Evolutionary conservation across 2,797 vertebrate genomes (phyloP), one percentile per base, ranked within the genome.

Genomic region (Bradypodion ventrale): DNA sequence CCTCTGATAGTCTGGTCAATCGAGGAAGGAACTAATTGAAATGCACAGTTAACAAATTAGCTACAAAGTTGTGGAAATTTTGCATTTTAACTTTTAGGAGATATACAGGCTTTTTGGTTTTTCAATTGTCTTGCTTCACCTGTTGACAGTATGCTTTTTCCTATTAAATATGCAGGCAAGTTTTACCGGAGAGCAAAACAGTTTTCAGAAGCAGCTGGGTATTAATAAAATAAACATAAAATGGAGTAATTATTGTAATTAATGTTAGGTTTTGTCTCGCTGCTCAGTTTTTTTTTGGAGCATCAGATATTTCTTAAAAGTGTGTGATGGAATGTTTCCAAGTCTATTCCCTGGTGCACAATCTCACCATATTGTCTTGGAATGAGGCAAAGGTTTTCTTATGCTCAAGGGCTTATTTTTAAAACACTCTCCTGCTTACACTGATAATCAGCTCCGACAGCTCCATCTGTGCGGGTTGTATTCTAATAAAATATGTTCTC

Each of bases 361-460:
- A 72, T 44, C 35, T 81, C 25, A 62, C 79, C 37, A 69, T 75
- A 40, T 83, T 65, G 29, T 70, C 79, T 37, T 2, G 0, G 72
- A 78, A 72, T 79, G 59, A 82, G 70, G 63, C 37, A 83, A 75
- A 78, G 15, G 21, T 9, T 69, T 85, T 56, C 1, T 70, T 84
- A 84, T 82, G 65, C 74, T 91, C 77, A 21, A 25, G 80, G 87
- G 75, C 65, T 80, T 77, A 7, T 52, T 90, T 87, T 88, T 87
- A 88, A 87, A 87, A 86, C n/a, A 75, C 0, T 1, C 0, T 88
- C 37, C 56, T 90, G 79, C 78, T 49, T 76, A 23, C 46, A 29
- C 56, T 78, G 23, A 85, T 92, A 91, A 89, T 83, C 42, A 77
- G 73, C 63, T 87, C 78, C 81, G 90, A 89, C 82, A 83, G 82